These are phyloP conservation scores for Pardalotus punctatus DNA, from an alignment of 2,113 vertebrate species.

Conservation along the genomic window DNA sequence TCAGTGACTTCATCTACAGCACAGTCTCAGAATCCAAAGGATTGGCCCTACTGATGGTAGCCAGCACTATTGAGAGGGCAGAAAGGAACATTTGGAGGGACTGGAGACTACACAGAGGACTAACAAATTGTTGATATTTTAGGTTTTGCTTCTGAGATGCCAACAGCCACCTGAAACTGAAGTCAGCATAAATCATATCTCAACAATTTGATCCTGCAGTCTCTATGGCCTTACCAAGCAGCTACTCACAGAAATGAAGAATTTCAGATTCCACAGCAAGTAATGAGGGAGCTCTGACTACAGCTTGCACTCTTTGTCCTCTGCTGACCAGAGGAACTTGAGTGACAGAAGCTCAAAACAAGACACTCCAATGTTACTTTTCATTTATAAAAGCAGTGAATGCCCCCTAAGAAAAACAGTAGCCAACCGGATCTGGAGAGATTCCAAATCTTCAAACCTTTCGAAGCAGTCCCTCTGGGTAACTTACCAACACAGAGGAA, in stretches of 20 bases:
- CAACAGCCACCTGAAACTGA: background rate
- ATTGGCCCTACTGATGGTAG: background rate
- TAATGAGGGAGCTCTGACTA: background rate
- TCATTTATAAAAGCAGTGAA: conserved; percentile 42
- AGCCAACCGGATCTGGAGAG: conserved; percentile 40
- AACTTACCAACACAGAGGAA: conserved; percentile 34
- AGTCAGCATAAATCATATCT: background rate
- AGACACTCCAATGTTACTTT: conserved; percentile 17
- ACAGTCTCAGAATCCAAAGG: background rate
- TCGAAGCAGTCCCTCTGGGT: conserved; percentile 7
- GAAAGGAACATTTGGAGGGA: background rate
- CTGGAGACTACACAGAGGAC: background rate
- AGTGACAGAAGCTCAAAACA: conserved; percentile 32
- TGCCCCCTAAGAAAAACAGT: background rate
- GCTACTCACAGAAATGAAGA: background rate
- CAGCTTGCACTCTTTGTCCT: conserved; percentile 1
- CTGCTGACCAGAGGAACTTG: conserved; percentile 16
- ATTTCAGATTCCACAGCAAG: background rate
- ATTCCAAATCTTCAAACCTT: conserved; percentile 29
- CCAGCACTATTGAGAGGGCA: background rate
- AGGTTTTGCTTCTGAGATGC: background rate
- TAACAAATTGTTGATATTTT: background rate
- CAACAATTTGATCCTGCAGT: background rate
- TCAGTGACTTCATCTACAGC: background rate
- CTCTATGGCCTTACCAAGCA: background rate